phyloP scores from a whole-genome alignment of 2,113 vertebrate genomes.

The Epinephelus lanceolatus region DNA sequence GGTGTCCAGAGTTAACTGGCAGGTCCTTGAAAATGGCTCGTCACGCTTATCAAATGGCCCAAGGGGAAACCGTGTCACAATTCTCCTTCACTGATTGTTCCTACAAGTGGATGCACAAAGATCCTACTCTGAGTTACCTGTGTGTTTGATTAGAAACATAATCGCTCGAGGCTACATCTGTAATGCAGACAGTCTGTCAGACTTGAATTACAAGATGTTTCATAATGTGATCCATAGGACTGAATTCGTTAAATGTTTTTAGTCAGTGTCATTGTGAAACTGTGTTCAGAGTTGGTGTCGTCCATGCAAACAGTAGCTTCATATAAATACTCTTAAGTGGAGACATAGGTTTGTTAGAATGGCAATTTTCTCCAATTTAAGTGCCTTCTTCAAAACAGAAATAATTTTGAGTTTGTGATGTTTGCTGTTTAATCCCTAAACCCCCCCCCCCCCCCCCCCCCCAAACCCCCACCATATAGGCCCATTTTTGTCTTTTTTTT shows the following conservation, averaged over 20 bases:
- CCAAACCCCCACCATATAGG: no score
- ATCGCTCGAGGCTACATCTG: neutral
- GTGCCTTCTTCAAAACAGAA: neutral
- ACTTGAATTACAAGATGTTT: constrained; percentile 14
- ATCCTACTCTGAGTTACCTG: neutral
- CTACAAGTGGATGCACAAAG: neutral
- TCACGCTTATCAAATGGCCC: neutral
- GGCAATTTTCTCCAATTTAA: neutral
- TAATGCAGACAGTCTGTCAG: neutral
- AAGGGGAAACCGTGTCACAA: neutral
- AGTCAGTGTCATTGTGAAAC: neutral
- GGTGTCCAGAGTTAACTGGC: constrained; percentile 5
- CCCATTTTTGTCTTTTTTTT: no score
- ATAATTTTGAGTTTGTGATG: neutral
- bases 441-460: no score
- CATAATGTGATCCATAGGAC: neutral
- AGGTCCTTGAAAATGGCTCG: neutral
- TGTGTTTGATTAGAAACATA: neutral
- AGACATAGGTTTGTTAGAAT: neutral
- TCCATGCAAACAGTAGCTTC: neutral
- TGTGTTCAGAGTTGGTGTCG: neutral
- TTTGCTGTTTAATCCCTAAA: neutral
- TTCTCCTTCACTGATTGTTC: neutral
- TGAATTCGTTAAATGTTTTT: neutral
- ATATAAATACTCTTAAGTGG: neutral